Evolutionary conservation across 2,888 invertebrate species (phyloP).

Genomic region (Apodemia hepburni): DNA sequence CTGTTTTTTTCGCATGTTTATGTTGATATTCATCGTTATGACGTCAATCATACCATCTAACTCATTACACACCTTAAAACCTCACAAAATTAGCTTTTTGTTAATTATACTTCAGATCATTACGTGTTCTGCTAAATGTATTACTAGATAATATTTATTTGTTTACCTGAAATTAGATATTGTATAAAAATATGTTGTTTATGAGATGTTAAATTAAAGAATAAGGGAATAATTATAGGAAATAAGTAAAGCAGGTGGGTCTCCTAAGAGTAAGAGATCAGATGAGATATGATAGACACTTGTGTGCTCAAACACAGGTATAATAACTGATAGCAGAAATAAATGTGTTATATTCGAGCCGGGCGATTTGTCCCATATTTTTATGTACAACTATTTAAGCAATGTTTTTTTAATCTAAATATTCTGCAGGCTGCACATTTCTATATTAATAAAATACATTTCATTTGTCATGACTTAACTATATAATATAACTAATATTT

Average conservation of each 20-base stretch:
- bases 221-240: background rate
- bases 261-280: too few relatives aligned
- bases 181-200: background rate
- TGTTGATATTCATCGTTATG: background rate
- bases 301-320: too few relatives aligned
- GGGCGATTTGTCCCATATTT: too few relatives aligned
- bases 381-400: too few relatives aligned
- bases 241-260: background rate
- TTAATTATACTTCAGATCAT: background rate
- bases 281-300: too few relatives aligned
- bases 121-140: background rate
- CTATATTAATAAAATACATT: too few relatives aligned
- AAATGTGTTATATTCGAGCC: too few relatives aligned
- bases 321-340: too few relatives aligned
- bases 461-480: too few relatives aligned
- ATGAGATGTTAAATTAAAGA: background rate
- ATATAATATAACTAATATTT: too few relatives aligned
- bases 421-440: too few relatives aligned
- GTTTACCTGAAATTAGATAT: background rate
- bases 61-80: background rate
- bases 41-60: background rate
- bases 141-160: background rate
- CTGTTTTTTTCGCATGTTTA: constrained; percentile 9
- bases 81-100: background rate
- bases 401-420: too few relatives aligned